Percentiles rank a stretch among this genome's conserved stretches.
These are phyloP conservation scores for Malurus elegans DNA, from an alignment of 2,113 vertebrate species.

Conservation along the genomic window DNA sequence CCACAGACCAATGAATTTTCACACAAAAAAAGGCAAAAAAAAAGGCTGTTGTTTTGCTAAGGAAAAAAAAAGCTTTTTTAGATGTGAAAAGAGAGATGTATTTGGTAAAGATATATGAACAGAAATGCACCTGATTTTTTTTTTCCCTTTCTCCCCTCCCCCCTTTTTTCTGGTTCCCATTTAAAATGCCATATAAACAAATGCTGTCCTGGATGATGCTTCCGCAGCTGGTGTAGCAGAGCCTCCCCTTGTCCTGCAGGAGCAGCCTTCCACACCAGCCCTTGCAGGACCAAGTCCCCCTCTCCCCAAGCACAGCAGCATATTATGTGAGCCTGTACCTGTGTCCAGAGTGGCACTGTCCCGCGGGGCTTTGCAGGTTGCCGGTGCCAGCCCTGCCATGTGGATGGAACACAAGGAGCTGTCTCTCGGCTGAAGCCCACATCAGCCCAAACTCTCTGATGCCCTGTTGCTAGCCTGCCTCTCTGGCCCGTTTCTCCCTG, in stretches of 20 bases:
- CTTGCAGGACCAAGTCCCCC: not conserved
- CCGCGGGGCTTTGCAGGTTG: not conserved
- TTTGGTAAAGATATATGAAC: not conserved
- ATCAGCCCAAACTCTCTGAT: not conserved
- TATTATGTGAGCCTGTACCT: accelerated
- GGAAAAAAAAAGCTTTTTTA: not conserved
- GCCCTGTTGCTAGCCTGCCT: constrained; percentile 28
- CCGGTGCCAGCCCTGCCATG: not conserved
- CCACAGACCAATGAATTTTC: not conserved
- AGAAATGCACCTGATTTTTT: not conserved
- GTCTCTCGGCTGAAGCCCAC: not conserved
- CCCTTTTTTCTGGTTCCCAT: not conserved
- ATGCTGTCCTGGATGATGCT: not conserved
- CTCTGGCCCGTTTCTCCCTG: not conserved
- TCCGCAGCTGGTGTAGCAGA: not conserved
- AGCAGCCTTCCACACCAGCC: not conserved
- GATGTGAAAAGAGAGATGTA: not conserved
- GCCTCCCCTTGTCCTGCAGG: not conserved
- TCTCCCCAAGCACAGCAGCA: not conserved
- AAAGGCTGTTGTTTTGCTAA: not conserved
- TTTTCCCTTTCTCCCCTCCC: not conserved
- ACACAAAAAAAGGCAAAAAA: not conserved
- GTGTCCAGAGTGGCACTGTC: not conserved
- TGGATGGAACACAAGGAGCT: not conserved
- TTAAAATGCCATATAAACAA: not conserved